A percentile compares a stretch with the other conserved stretches of the same genome.
phyloP scores from a whole-genome alignment of 2,797 vertebrate species.

The Sebastolobus alascanus region DNA sequence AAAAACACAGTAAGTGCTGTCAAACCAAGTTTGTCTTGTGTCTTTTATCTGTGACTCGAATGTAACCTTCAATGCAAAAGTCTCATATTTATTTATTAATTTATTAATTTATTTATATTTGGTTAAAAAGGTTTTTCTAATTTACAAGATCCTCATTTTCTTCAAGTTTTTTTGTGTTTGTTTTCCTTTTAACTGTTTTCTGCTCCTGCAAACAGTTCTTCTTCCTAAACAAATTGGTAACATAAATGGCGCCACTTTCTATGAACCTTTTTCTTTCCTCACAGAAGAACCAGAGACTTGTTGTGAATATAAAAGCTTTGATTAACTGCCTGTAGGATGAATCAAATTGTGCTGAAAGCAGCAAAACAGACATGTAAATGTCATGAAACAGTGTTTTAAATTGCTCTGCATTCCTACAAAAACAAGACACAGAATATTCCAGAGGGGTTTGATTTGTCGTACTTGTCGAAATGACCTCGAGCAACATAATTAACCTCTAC shows the following conservation, averaged over 20 bases:
- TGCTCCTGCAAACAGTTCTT: conserved; percentile 2
- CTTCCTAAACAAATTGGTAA: conserved; percentile 27
- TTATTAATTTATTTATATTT: background rate
- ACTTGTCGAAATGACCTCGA: conserved; percentile 18
- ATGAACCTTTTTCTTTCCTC: background rate
- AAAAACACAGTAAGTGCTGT: conserved; percentile 1
- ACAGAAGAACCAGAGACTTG: background rate
- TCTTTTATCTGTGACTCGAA: conserved; percentile 31
- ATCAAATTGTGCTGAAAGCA: conserved; percentile 2
- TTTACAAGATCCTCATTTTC: background rate
- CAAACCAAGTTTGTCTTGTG: conserved; percentile 5
- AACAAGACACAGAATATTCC: background rate
- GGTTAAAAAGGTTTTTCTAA: background rate
- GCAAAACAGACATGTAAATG: conserved; percentile 2
- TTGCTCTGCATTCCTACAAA: background rate
- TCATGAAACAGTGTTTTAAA: conserved; percentile 29
- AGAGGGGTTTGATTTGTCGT: background rate
- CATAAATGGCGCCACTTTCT: conserved; percentile 28
- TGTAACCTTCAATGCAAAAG: background rate
- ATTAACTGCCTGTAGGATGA: conserved; percentile 20
- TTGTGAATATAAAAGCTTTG: conserved; percentile 30
- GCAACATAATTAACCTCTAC: conserved; percentile 49
- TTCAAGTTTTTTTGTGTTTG: background rate
- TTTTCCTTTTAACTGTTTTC: background rate
- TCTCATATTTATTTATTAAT: background rate